Base-by-base conservation (phyloP, 2,113 vertebrate genomes). In the Poecilia latipinna region DNA sequence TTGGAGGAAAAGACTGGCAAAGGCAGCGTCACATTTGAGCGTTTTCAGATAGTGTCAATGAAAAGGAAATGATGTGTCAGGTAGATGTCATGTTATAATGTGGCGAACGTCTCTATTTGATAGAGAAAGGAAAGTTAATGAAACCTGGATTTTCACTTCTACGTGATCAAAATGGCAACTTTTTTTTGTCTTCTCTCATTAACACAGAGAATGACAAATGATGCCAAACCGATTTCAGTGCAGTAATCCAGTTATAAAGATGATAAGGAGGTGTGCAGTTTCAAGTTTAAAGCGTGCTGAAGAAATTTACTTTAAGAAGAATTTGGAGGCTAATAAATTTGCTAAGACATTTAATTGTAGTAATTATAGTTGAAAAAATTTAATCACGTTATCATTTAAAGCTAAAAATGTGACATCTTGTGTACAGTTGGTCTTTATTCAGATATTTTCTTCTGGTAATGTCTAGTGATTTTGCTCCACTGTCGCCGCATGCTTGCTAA, bases 101-200 rank as follows among this genome's bases (percentile, higher is more conserved):
- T n/a, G 51, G 24, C 3, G 51, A 3, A 19, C 17, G 22, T 57
- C 51, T 10, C 51, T 22, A 2, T 54, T 54, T 54, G 5, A 54
- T 54, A 24, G 31, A 33, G 10, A 19, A 22, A 8, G 3, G 22
- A 3, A 33, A 65, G 8, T 35, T 35, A 35, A 57, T 57, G 24
- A 35, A 24, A 24, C 12, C 61, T 32, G 61, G 31, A 32, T 63
- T 65, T 15, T 24, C 8, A 65, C 7, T 63, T 63, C 12, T 19
- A 22, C 13, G 31, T 15, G 29, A 31, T 17, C 29, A 63, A 31
- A 63, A 63, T 31, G 31, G 13, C 29, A 32, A 63, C 29, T 6
- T 57, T 8, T 54, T 54, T 57, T 57, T 57, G 51, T 57, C 19
- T 24, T 72, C 63, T 65, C 60, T 44, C 33, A 32, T 61, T 66